phyloP scores from a whole-genome alignment of 2,888 invertebrate species.

The Himalopsyche kuldschensis region DNA sequence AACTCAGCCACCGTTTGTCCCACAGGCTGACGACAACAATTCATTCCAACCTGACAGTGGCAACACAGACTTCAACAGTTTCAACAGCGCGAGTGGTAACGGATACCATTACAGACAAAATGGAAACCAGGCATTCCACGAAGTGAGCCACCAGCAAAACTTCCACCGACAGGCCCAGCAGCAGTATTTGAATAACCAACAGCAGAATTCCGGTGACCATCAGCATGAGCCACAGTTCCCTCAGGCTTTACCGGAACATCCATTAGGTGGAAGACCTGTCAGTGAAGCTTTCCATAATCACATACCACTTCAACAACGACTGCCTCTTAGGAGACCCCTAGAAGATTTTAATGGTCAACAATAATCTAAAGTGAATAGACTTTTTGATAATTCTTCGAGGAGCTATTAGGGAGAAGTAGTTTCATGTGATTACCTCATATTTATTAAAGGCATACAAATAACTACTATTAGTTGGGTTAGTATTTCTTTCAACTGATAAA shows the following conservation, averaged over 20 bases:
- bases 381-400: not conserved
- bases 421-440: not conserved
- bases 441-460: not conserved
- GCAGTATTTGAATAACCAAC: slow-evolving; percentile 5
- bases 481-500: no score
- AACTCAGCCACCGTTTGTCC: slow-evolving; percentile 19
- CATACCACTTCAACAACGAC: slow-evolving; percentile 54
- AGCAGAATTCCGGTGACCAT: slow-evolving; percentile 16
- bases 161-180: slow-evolving; percentile 7
- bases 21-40: slow-evolving; percentile 10
- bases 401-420: not conserved
- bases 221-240: slow-evolving; percentile 36
- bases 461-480: no score
- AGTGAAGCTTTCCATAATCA: slow-evolving; percentile 51
- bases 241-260: slow-evolving; percentile 29
- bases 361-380: not conserved
- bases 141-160: slow-evolving; percentile 14
- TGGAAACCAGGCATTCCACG: slow-evolving; percentile 29
- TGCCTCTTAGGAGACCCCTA: slow-evolving; percentile 45
- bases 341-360: not conserved
- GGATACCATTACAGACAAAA: slow-evolving; percentile 34
- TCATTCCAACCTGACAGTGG: not conserved
- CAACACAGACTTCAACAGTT: not conserved
- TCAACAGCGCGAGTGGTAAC: not conserved
- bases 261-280: slow-evolving; percentile 30